A percentile compares a stretch with the other conserved stretches of the same genome.
Evolutionary conservation across 2,888 invertebrate genomes (phyloP).

Genomic region (Meandrusa payeni): DNA sequence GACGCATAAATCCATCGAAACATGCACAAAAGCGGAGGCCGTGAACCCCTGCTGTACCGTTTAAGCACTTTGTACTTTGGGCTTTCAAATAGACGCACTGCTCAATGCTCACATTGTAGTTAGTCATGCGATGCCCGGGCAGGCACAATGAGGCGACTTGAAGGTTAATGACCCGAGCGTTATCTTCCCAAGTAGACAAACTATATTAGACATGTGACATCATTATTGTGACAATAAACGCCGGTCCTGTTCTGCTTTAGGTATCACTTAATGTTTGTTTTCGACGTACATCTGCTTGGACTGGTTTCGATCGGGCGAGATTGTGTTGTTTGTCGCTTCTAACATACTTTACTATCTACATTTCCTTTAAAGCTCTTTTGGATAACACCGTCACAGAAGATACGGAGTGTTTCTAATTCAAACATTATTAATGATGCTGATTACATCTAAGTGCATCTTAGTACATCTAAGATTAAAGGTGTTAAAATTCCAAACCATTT

Average conservation of each 20-base stretch:
- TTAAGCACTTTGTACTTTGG: slow-evolving; percentile 47
- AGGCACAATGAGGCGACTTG: slow-evolving; percentile 48
- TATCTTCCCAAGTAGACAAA: slow-evolving; percentile 64
- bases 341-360: slow-evolving; percentile 4
- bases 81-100: slow-evolving; percentile 55
- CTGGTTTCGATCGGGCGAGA: slow-evolving; percentile 10
- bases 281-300: slow-evolving; percentile 25
- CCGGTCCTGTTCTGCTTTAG: slow-evolving; percentile 19
- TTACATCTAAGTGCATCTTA: too few relatives aligned
- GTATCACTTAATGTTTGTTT: slow-evolving; percentile 35
- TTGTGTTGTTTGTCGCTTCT: slow-evolving; percentile 13
- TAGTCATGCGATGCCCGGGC: slow-evolving; percentile 56
- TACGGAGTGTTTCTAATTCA: too few relatives aligned
- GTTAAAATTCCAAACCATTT: too few relatives aligned
- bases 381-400: background rate
- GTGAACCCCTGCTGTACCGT: slow-evolving; percentile 39
- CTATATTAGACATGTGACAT: slow-evolving; percentile 69
- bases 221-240: slow-evolving; percentile 56
- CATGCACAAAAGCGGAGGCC: slow-evolving; percentile 42
- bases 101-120: slow-evolving; percentile 52
- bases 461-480: too few relatives aligned
- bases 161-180: slow-evolving; percentile 60
- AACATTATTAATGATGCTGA: too few relatives aligned
- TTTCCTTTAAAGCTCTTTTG: background rate
- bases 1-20: slow-evolving; percentile 50